Evolutionary conservation across 2,797 vertebrate species (phyloP).

Genomic region (Anolis apletophallus): DNA sequence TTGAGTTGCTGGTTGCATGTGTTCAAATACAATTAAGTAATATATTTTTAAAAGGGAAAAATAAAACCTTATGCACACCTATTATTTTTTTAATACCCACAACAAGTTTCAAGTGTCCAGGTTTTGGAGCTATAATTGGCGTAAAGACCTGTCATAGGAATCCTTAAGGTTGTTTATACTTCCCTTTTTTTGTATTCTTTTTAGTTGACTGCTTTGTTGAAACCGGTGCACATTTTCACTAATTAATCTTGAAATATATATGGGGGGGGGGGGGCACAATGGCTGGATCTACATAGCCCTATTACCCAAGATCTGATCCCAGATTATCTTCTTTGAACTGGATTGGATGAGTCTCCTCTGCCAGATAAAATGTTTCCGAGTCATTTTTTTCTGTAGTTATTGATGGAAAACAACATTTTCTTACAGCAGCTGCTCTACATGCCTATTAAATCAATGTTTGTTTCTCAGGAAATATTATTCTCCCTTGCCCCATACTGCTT

Average conservation of each 20-base stretch:
- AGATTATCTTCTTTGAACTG: no score
- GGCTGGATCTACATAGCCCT: no score
- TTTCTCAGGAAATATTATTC: not conserved
- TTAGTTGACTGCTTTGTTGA: conserved; percentile 12
- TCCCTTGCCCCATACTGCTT: not conserved
- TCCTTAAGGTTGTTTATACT: not conserved
- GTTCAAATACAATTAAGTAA: no score
- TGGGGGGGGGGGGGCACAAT: no score
- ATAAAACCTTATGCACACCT: no score
- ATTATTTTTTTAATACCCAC: no score
- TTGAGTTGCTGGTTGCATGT: no score
- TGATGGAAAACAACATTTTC: not conserved
- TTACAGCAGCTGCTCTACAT: not conserved
- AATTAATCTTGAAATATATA: not conserved
- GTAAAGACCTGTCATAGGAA: not conserved
- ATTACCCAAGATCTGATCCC: no score
- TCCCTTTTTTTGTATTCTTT: conserved; percentile 27
- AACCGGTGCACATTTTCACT: not conserved
- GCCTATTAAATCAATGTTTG: not conserved
- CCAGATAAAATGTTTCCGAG: not conserved
- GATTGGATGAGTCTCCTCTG: no score
- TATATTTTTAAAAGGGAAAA: no score
- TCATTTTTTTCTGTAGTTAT: not conserved
- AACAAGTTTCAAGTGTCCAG: no score
- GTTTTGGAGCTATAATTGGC: no score